A percentile compares a stretch with the other conserved stretches of the same genome.
phyloP scores from a whole-genome alignment of 2,113 vertebrate species.

The Corythoichthys intestinalis region DNA sequence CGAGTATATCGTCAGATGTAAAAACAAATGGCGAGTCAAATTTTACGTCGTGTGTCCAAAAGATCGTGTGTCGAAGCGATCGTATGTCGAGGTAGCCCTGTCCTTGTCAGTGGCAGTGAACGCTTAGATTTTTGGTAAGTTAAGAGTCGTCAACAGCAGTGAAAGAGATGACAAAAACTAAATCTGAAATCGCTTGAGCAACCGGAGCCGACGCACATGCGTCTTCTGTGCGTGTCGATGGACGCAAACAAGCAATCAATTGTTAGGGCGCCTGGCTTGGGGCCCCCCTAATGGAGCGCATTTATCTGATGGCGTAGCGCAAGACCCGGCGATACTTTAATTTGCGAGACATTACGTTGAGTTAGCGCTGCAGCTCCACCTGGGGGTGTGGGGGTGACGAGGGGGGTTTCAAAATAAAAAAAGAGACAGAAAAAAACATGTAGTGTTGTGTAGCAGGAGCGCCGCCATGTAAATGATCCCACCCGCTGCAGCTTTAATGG shows the following conservation, averaged over 20 bases:
- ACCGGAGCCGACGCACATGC: constrained; percentile 58
- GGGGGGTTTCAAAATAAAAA: background rate
- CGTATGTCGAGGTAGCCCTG: too few species aligned
- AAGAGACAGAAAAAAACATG: background rate
- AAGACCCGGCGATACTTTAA: constrained; percentile 67
- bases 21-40: too few species aligned
- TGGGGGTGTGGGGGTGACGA: constrained; percentile 26
- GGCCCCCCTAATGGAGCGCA: constrained; percentile 64
- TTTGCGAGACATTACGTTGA: constrained; percentile 73
- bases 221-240: constrained; percentile 48
- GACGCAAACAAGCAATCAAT: constrained; percentile 70
- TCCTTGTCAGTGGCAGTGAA: too few species aligned
- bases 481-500: constrained; percentile 61
- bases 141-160: too few species aligned
- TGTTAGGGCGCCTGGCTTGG: constrained; percentile 62
- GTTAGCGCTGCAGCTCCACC: constrained; percentile 65
- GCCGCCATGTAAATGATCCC: constrained; percentile 61
- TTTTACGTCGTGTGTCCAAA: too few species aligned
- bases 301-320: constrained; percentile 64
- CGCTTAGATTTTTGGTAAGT: too few species aligned
- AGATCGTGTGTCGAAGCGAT: too few species aligned
- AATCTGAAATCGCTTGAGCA: constrained; percentile 12
- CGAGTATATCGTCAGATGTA: too few species aligned
- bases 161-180: background rate
- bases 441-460: constrained; percentile 48